phyloP scores from a whole-genome alignment of 2,113 vertebrate species.

The Camelus bactrianus region DNA sequence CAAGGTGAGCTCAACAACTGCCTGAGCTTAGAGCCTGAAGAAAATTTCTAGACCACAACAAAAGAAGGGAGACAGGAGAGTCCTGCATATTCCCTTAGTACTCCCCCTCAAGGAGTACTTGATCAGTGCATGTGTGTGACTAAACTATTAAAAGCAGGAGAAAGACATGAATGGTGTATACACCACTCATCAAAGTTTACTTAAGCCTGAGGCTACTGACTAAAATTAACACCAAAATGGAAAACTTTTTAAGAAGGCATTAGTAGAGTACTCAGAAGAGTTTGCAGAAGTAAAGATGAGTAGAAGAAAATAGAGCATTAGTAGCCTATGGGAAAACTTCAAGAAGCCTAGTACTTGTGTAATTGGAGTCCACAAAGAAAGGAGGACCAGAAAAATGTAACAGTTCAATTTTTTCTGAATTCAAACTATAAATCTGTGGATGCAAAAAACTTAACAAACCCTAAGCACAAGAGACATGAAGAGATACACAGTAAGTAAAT shows the following conservation, averaged over 20 bases:
- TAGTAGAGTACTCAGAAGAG: not conserved
- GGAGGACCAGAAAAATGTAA: not conserved
- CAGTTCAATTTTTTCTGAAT: not conserved
- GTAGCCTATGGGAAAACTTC: not conserved
- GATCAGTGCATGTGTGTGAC: not conserved
- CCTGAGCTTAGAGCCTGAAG: not conserved
- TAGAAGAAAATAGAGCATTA: not conserved
- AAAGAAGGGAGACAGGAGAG: not conserved
- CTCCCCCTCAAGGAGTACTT: not conserved
- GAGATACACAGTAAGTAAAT: not conserved
- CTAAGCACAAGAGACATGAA: not conserved
- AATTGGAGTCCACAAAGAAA: not conserved
- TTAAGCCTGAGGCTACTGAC: not conserved
- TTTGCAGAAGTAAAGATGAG: not conserved
- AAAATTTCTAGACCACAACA: not conserved
- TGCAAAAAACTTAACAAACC: not conserved
- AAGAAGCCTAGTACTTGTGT: not conserved
- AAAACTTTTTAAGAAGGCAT: not conserved
- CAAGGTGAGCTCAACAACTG: not conserved
- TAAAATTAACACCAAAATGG: not conserved
- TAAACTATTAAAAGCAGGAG: not conserved
- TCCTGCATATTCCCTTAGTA: not conserved
- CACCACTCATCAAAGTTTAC: not conserved
- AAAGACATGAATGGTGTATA: not conserved
- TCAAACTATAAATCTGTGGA: not conserved